Percentiles rank a stretch among this genome's conserved stretches.
These are phyloP conservation scores for Acrocephalus kingi DNA, from an alignment of 2,113 vertebrate genomes.

Conservation along the genomic window DNA sequence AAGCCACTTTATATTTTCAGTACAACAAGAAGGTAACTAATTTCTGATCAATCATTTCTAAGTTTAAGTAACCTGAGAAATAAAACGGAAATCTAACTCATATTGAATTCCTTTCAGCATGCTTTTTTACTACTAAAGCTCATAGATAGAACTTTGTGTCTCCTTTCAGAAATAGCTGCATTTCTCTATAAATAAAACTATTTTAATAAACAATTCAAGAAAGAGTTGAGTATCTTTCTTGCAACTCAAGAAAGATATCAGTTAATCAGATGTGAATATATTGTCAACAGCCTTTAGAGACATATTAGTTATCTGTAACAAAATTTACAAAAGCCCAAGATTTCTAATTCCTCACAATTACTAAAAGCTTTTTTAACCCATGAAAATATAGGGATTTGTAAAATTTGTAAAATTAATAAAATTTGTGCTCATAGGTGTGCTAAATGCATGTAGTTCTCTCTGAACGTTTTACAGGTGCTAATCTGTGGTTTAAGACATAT, in stretches of 20 bases:
- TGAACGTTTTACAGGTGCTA: neutral
- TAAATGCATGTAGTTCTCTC: neutral
- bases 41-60: neutral
- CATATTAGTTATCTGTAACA: neutral
- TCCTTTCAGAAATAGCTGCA: neutral
- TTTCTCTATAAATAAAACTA: neutral
- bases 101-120: neutral
- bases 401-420: neutral
- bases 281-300: neutral
- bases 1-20: neutral
- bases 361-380: neutral
- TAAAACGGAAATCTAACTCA: neutral
- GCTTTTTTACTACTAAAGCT: neutral
- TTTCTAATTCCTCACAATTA: neutral
- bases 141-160: neutral
- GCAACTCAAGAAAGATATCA: neutral
- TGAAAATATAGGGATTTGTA: neutral
- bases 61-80: constrained; percentile 15
- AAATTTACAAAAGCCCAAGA: neutral
- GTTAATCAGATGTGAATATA: neutral
- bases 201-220: neutral
- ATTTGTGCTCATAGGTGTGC: neutral
- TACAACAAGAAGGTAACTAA: neutral
- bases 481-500: neutral
- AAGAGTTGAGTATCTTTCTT: neutral